Evolutionary conservation across 1,140 invertebrate species (phyloP), one percentile per base, ranked within the genome.

Genomic region (Drosophila neocordata): DNA sequence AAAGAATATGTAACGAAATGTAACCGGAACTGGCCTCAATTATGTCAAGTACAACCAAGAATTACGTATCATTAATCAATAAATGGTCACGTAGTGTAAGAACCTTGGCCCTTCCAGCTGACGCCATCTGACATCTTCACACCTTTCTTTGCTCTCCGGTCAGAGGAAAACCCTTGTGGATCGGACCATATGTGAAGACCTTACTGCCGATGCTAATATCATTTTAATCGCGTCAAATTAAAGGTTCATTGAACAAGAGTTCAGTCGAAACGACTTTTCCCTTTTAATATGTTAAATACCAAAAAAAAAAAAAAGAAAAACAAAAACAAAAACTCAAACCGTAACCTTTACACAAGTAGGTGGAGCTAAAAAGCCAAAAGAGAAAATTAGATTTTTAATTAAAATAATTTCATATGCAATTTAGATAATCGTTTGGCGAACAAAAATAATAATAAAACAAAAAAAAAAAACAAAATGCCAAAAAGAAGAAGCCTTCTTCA

Each of bases 401-500:
- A 91, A 91, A 91, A 91, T 91, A 91, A 91, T 91, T 91, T 91
- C 73, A 73, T 91, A 91, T 91, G 90, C 90, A 91, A 91, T 91
- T 91, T 91, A 91, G 90, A 91, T 91, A 91, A 91, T 91, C 90
- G 83, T 89, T 48, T 89, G 84, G 74, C 82, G 69, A 78, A 78
- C 77, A 66, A 62, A 35, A 56, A 56, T 4, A 37, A 35, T 55
- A 20, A 48, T 31, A 59, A 56, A 51, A 41, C 48, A 41, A 51
- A 67, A 71, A 66, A 41, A 24, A 68, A 59, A 73, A 74, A 73
- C 76, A 58, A 63, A 74, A 70, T 58, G 65, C 24, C 12, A 37
- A 31, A 18, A 27, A 65, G 56, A 15, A 22, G 53, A 56, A 34
- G 41, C 41, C 41, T 48, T 48, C 41, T 48, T 48, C 41, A 11